A percentile compares a stretch with the other conserved stretches of the same genome.
Conservation (phyloP, 2,888 invertebrate species). For the Biston betularia region DNA sequence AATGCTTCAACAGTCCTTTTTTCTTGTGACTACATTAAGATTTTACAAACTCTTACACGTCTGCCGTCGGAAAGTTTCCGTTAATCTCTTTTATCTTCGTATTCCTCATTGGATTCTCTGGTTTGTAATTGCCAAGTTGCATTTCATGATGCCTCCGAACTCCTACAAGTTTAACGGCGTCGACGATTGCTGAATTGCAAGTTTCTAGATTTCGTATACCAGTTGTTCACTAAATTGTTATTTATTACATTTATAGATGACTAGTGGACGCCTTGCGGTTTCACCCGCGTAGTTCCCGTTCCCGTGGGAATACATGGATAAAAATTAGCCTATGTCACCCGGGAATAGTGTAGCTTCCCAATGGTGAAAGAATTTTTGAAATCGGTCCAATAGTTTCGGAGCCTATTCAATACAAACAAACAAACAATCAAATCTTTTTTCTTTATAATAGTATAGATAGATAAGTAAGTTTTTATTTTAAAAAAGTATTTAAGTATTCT, state of each 20-base stretch:
- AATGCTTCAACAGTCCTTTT: constrained; percentile 49
- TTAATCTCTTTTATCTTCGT: constrained; percentile 27
- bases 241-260: background rate
- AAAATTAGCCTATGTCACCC: too few species aligned
- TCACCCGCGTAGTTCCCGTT: too few species aligned
- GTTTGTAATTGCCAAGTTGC: constrained; percentile 26
- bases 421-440: too few species aligned
- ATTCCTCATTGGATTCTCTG: constrained; percentile 30
- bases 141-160: constrained; percentile 20
- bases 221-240: background rate
- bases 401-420: too few species aligned
- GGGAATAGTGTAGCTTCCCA: too few species aligned
- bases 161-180: constrained; percentile 9
- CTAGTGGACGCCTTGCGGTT: too few species aligned
- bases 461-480: too few species aligned
- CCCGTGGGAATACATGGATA: too few species aligned
- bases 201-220: background rate
- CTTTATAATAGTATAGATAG: too few species aligned
- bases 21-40: constrained; percentile 36
- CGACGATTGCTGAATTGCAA: constrained; percentile 1
- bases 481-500: too few species aligned
- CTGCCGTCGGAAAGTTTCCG: constrained; percentile 9
- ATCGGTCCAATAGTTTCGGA: too few species aligned
- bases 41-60: constrained; percentile 18
- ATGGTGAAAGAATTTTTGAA: too few species aligned